Conservation (phyloP, 1,140 invertebrate genomes). For the Eriocheir sinensis region DNA sequence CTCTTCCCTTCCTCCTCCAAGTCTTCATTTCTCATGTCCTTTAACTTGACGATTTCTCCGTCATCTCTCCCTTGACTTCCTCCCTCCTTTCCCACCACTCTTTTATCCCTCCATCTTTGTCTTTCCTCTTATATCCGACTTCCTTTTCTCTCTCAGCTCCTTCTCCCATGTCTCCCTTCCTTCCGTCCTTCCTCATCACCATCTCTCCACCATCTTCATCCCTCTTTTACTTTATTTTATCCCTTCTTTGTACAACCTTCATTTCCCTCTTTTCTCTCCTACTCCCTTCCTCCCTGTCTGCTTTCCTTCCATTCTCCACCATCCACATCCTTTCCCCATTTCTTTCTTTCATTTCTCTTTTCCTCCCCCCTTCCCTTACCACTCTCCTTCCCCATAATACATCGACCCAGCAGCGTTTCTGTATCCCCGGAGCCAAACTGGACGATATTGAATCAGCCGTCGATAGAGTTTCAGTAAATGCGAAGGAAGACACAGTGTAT, state of each 20-base stretch:
- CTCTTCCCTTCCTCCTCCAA: conserved; percentile 7
- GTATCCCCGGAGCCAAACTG: no score
- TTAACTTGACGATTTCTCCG: background rate
- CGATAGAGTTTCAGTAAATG: no score
- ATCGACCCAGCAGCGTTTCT: no score
- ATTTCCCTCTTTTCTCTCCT: conserved; percentile 6
- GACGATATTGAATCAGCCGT: no score
- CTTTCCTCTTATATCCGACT: background rate
- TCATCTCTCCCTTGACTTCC: background rate
- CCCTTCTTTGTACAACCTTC: background rate
- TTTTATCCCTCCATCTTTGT: background rate
- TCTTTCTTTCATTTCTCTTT: background rate
- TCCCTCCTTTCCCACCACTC: background rate
- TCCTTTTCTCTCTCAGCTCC: no score
- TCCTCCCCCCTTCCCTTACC: no score
- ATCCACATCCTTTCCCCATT: background rate
- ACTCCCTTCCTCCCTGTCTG: background rate
- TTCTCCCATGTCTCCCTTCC: background rate
- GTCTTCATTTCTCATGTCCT: background rate
- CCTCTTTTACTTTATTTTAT: background rate
- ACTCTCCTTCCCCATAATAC: no score
- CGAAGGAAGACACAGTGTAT: no score
- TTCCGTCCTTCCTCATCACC: background rate
- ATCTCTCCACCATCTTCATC: background rate
- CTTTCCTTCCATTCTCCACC: background rate